Evolutionary conservation across 2,113 vertebrate genomes (phyloP), one percentile per base, ranked within the genome.

Genomic region (Barnardius zonarius): DNA sequence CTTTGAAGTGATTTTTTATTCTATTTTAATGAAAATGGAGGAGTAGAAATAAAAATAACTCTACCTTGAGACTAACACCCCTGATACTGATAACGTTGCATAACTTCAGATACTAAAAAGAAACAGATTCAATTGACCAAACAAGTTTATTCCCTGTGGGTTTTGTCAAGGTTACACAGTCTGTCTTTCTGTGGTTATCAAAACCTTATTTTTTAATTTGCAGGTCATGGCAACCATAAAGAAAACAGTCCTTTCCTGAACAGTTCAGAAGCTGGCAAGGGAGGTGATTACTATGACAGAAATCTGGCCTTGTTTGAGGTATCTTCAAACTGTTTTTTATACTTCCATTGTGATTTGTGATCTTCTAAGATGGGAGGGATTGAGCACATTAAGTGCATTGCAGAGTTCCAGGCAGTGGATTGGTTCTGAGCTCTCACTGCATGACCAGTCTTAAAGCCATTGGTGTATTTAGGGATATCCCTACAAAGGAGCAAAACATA

Each of bases 251-350:
- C 99, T 82, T 99, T 99, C 93, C 98, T 99, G 86, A 98, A 94
- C 92, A 98, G 93, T 70, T 82, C 97, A 44, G 99, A 99, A 55
- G 91, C 98, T 33, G 86, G 95, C 91, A 99, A 98, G 96, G 99
- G 98, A 92, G 99, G 94, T 85, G 99, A 99, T 96, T 99, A 98
- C 98, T 99, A 99, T 93, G 99, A 99, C 98, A 98, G 97, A 92
- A 99, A 99, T 95, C 88, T 99, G 98, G 99, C 99, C 73, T 97
- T 99, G 84, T 99, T 99, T 98, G 99, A 99, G 99, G 99, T 99
- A 93, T 95, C 76, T 89, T 90, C 10, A 62, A 33, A 54, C 37
- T 77, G 33, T 0, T 73, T 84, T 75, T 88, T 69, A 14, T 79
- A 27, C 11, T 88, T 54, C 3, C 52, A 6, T 12, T 70, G 41